phyloP scores from a whole-genome alignment of 2,113 vertebrate species.

The Oxyruncus cristatus region DNA sequence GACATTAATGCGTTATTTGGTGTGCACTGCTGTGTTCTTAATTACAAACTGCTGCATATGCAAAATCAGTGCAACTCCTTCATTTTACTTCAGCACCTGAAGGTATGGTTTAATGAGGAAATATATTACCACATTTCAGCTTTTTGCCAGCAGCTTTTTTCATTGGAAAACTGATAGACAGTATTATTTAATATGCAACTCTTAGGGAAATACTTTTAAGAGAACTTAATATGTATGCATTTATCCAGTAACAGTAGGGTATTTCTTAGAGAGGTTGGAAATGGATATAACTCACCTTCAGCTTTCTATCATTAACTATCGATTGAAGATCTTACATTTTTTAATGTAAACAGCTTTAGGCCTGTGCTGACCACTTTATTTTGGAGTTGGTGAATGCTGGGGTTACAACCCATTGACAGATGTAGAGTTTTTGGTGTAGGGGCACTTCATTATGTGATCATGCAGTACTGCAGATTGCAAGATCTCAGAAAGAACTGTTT shows the following conservation, averaged over 20 bases:
- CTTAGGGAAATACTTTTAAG: neutral
- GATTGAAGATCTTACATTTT: neutral
- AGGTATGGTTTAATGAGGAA: slow-evolving; percentile 56
- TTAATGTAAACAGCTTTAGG: neutral
- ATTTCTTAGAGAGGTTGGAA: neutral
- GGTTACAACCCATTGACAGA: neutral
- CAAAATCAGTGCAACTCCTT: neutral
- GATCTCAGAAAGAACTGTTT: neutral
- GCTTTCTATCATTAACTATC: neutral
- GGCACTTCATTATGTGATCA: neutral
- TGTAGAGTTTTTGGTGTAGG: neutral
- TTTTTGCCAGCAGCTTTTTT: slow-evolving; percentile 41
- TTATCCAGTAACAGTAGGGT: neutral
- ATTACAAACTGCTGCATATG: slow-evolving; percentile 23
- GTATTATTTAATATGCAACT: neutral
- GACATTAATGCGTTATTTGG: neutral
- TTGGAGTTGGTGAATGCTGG: neutral
- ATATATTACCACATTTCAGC: neutral
- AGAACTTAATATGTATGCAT: neutral
- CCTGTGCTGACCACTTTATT: neutral
- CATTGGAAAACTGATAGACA: slow-evolving; percentile 32
- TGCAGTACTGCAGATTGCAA: neutral
- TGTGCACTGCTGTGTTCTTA: neutral
- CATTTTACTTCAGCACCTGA: slow-evolving; percentile 35
- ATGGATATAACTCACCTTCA: neutral